Conservation (phyloP, 1,140 invertebrate genomes). For the Saxidomus purpurata region DNA sequence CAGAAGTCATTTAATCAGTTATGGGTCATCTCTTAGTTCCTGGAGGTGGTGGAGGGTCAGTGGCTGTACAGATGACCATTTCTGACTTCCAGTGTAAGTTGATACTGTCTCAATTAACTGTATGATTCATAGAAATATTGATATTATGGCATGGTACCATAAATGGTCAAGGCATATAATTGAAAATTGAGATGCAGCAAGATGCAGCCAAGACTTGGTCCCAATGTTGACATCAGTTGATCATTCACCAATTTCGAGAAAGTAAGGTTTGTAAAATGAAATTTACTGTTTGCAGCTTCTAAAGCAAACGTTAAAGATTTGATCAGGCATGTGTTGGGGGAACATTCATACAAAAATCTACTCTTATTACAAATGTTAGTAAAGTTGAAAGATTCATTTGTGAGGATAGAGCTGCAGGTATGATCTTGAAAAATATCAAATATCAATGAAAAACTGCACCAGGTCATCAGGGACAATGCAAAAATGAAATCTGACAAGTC, state of each 20-base stretch:
- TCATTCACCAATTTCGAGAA: no score
- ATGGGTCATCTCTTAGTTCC: slow-evolving; percentile 28
- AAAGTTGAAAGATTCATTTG: background rate
- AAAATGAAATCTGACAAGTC: slow-evolving; percentile 20
- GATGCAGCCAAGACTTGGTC: background rate
- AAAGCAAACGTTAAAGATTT: no score
- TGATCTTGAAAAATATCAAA: slow-evolving; percentile 4
- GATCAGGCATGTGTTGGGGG: no score
- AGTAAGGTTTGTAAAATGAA: no score
- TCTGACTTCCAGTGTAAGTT: background rate
- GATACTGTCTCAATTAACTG: slow-evolving; percentile 2
- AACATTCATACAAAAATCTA: no score
- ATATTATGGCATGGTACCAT: background rate
- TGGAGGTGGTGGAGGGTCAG: slow-evolving; percentile 41
- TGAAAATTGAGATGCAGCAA: background rate
- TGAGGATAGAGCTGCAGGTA: background rate
- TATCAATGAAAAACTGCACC: background rate
- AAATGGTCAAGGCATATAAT: background rate
- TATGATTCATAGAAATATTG: slow-evolving; percentile 25
- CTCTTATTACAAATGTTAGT: no score
- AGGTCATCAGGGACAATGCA: background rate
- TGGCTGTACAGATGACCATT: slow-evolving; percentile 38
- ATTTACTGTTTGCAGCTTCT: no score
- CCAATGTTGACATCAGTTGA: background rate
- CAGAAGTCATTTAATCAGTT: slow-evolving; percentile 56